phyloP scores from a whole-genome alignment of 2,113 vertebrate species.

The Gobio gobio region DNA sequence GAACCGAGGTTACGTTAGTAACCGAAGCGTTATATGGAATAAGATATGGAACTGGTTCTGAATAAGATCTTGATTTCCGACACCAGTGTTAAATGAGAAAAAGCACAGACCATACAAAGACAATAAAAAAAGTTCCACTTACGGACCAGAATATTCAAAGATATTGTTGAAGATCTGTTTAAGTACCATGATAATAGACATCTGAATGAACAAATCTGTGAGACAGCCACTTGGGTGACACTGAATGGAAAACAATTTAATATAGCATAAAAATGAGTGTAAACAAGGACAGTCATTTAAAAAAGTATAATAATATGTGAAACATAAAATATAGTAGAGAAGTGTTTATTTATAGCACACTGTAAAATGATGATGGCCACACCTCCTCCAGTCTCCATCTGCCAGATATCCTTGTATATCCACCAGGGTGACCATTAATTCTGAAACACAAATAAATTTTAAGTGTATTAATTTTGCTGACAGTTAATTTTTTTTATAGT shows the following conservation, averaged over 20 bases:
- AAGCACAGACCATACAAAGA: neutral
- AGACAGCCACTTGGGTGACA: conserved; percentile 98
- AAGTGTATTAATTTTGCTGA: neutral
- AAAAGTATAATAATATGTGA: too few relatives aligned
- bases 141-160: conserved; percentile 97
- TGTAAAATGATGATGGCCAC: conserved; percentile 49
- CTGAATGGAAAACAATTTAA: conserved; percentile 68
- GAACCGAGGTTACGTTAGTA: too few relatives aligned
- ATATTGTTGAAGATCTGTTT: conserved; percentile 98
- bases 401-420: conserved; percentile 81
- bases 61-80: neutral
- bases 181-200: conserved; percentile 98
- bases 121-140: conserved; percentile 61
- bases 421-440: conserved; percentile 89
- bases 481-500: neutral
- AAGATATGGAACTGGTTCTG: too few relatives aligned
- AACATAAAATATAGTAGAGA: neutral
- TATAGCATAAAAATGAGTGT: neutral
- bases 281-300: too few relatives aligned
- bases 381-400: conserved; percentile 92
- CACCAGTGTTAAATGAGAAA: neutral
- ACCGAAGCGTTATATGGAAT: too few relatives aligned
- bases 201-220: conserved; percentile 97
- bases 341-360: neutral
- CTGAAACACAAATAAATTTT: conserved; percentile 64